Percentiles rank a stretch among this genome's conserved stretches.
phyloP scores from a whole-genome alignment of 2,797 vertebrate species.

The Streptopelia turtur region DNA sequence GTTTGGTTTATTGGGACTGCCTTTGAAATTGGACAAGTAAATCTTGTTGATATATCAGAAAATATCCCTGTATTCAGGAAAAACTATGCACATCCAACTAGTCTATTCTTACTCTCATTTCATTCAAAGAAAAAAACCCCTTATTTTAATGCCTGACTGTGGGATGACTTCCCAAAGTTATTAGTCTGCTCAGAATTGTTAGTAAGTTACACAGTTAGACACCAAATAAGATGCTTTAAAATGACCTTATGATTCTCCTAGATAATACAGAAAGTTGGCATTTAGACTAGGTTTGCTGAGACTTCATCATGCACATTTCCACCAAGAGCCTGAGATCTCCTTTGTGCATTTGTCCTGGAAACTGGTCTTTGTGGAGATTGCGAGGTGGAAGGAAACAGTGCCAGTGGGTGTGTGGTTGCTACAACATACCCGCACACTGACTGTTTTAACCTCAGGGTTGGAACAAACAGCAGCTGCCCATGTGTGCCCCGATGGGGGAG shows the following conservation, averaged over 20 bases:
- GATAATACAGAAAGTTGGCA: background rate
- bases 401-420: background rate
- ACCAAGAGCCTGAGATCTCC: background rate
- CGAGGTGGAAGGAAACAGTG: accelerated
- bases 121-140: background rate
- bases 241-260: too few species aligned
- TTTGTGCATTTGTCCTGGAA: accelerated
- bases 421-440: background rate
- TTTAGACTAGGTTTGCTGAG: background rate
- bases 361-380: background rate
- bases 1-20: background rate
- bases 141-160: background rate
- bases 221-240: background rate
- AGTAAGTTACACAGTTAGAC: background rate
- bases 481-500: accelerated
- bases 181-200: background rate
- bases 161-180: background rate
- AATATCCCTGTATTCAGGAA: background rate
- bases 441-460: background rate
- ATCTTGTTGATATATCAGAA: background rate
- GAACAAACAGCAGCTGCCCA: background rate
- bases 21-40: background rate
- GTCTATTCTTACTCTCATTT: background rate
- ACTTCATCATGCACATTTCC: background rate
- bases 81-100: background rate